Evolutionary conservation across 2,113 vertebrate genomes (phyloP), one percentile per base, ranked within the genome.

Genomic region (Tragelaphus scriptus): DNA sequence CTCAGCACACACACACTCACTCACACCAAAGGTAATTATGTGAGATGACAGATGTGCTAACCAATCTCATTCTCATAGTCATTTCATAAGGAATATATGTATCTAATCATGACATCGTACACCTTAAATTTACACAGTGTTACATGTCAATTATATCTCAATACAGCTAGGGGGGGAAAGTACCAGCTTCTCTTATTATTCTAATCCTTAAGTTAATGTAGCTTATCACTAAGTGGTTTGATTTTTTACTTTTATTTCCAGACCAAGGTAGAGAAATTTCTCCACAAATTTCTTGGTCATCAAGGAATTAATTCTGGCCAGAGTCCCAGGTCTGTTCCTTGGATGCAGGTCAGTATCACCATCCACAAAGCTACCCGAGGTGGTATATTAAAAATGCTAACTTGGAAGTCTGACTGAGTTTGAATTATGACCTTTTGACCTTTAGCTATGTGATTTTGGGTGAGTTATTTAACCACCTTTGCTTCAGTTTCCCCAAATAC

Each of bases 391-490:
- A 91, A 56, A 88, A 84, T 19, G 40, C n/a, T n/a, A 79, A 11
- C 14, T n/a, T 90, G 55, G 55, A 95, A 82, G 80, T 63, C 30
- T 53, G 47, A 17, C 26, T 85, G 16, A 88, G 58, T 71, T 40
- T 92, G 68, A 92, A 88, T 51, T 80, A 84, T 10, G 77, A 91
- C 51, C 40, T 30, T 68, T 59, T 44, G 28, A 90, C 59, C n/a
- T 89, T 12, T 15, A 79, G 51, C 51, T 79, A 2, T 79, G 12
- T 26, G 16, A 90, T 11, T 82, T 26, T 30, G 55, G 68, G 47
- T 59, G 91, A 92, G 65, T 90, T 94, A 94, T 47, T 95, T 65
- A 96, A 90, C 49, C 84, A 59, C 13, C 58, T 75, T 77, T 82
- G 19, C 71, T 49, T 92, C 89, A 25, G 55, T 90, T 92, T 92